phyloP scores from a whole-genome alignment of 2,888 invertebrate genomes.

The Pristionchus exspectatus region DNA sequence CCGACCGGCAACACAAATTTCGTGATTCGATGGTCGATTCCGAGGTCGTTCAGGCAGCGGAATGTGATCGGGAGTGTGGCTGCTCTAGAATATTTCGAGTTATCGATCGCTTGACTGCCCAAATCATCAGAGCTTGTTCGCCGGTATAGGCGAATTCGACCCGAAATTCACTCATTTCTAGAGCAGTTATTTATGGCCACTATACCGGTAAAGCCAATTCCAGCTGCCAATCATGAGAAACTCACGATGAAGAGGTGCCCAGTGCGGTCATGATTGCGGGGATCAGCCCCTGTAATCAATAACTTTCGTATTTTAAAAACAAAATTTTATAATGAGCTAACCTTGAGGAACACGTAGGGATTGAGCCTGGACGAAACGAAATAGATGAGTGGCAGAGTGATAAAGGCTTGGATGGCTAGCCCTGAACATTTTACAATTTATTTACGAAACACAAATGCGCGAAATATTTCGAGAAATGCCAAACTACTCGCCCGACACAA shows the following conservation, averaged over 20 bases:
- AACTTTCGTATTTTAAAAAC: not conserved
- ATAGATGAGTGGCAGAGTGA: slow-evolving; percentile 83
- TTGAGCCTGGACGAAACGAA: slow-evolving; percentile 81
- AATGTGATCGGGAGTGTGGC: slow-evolving; percentile 85
- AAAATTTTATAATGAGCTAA: not conserved
- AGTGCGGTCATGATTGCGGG: slow-evolving; percentile 85
- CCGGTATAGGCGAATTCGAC: too few relatives aligned
- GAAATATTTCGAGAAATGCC: too few relatives aligned
- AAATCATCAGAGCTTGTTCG: too few relatives aligned
- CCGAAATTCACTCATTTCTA: too few relatives aligned
- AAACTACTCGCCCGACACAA: slow-evolving; percentile 78
- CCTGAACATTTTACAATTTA: too few relatives aligned
- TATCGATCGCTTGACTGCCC: too few relatives aligned
- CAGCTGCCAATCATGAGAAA: not conserved
- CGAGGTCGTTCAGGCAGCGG: slow-evolving; percentile 84
- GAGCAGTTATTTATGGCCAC: too few relatives aligned
- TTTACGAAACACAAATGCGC: too few relatives aligned
- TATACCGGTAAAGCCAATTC: too few relatives aligned
- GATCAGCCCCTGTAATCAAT: slow-evolving; percentile 81
- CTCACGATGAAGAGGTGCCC: slow-evolving; percentile 84
- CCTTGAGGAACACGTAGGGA: slow-evolving; percentile 64
- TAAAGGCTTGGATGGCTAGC: slow-evolving; percentile 83
- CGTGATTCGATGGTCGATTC: slow-evolving; percentile 84
- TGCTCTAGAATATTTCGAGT: slow-evolving; percentile 80
- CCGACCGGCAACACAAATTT: slow-evolving; percentile 83